These are phyloP conservation scores for Eudyptes chrysolophus DNA, from an alignment of 2,113 vertebrate genomes.

Conservation along the genomic window DNA sequence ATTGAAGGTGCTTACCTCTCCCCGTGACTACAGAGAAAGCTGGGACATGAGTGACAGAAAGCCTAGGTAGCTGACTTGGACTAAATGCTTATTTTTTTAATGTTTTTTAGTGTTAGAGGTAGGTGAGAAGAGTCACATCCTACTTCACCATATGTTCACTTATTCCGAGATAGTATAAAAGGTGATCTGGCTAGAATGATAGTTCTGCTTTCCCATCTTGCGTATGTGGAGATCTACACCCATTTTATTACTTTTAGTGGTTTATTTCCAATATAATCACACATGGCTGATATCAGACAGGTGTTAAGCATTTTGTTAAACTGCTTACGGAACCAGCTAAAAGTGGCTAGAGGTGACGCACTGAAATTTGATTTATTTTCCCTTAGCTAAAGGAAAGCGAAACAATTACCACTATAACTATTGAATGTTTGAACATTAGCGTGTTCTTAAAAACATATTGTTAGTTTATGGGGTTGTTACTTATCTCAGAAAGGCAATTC, in stretches of 20 bases:
- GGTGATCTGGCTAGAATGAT: neutral
- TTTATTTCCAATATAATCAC: neutral
- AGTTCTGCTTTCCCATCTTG: neutral
- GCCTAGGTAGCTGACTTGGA: neutral
- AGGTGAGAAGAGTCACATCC: neutral
- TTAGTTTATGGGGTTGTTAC: neutral
- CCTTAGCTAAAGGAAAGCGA: neutral
- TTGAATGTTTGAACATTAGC: neutral
- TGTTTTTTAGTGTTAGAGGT: neutral
- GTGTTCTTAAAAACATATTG: neutral
- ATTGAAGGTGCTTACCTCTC: neutral
- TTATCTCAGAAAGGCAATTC: neutral
- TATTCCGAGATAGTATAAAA: neutral
- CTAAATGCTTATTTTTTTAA: neutral
- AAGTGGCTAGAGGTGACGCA: neutral
- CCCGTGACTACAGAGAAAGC: neutral
- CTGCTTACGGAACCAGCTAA: neutral
- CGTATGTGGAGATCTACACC: neutral
- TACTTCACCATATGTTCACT: neutral
- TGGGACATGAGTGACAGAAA: neutral
- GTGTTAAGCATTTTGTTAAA: neutral
- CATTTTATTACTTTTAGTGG: neutral
- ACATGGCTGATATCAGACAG: neutral
- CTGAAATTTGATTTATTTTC: neutral
- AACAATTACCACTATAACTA: neutral